Percentiles rank a stretch among this genome's conserved stretches.
These are phyloP conservation scores for Drosophila bocqueti DNA, from an alignment of 1,140 invertebrate species.

Conservation along the genomic window DNA sequence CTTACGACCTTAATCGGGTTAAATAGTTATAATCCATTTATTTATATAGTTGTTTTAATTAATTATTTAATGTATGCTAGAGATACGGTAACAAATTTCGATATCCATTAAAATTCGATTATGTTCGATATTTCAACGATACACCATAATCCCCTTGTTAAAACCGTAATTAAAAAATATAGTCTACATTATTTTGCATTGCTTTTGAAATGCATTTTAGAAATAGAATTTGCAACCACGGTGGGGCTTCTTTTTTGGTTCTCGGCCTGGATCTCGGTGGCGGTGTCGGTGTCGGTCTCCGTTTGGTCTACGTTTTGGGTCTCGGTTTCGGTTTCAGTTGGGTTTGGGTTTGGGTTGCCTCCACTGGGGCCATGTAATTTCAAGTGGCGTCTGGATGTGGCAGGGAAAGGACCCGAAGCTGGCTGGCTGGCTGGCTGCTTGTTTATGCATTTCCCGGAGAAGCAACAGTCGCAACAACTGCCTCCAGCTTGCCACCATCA, in stretches of 20 bases:
- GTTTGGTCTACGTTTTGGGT: constrained; percentile 9
- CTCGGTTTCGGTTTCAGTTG: constrained; percentile 9
- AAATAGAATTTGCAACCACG: not conserved
- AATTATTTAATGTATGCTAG: too few species aligned
- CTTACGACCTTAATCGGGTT: too few species aligned
- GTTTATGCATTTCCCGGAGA: constrained; percentile 74
- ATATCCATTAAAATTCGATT: not conserved
- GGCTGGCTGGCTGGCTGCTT: constrained; percentile 29
- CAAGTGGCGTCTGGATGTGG: constrained; percentile 42
- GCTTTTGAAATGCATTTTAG: not conserved
- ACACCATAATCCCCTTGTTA: not conserved
- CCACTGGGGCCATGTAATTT: constrained; percentile 46
- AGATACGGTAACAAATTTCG: too few species aligned
- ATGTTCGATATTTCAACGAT: not conserved
- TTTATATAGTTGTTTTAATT: too few species aligned
- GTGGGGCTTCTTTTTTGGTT: constrained; percentile 16
- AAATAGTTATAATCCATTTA: too few species aligned
- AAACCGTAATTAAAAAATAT: not conserved
- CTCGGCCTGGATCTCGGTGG: not conserved
- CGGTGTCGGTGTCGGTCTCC: not conserved
- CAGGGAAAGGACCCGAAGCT: constrained; percentile 30
- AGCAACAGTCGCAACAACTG: constrained; percentile 61
- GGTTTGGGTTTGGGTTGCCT: constrained; percentile 4
- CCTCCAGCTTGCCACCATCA: not conserved
- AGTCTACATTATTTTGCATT: too few species aligned